A percentile compares a stretch with the other conserved stretches of the same genome.
Evolutionary conservation across 2,888 invertebrate species (phyloP).

Genomic region (Chaetogeoica ovagalla): DNA sequence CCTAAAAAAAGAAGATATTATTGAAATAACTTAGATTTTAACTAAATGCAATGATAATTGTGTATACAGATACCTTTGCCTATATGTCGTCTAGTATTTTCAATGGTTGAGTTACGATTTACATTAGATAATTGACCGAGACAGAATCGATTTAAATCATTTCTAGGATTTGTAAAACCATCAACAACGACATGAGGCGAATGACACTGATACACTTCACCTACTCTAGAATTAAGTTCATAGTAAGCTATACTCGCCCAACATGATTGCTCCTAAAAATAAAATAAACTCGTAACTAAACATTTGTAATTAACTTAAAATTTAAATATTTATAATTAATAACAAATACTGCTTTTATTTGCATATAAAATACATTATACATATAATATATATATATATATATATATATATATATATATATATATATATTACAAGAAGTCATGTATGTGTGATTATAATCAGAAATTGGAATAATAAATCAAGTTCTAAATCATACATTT

Average conservation of each 20-base stretch:
- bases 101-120: conserved; percentile 97
- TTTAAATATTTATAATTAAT: neutral
- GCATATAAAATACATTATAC: neutral
- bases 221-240: conserved; percentile 95
- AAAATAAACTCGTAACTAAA: neutral
- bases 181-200: conserved; percentile 93
- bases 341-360: neutral
- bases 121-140: conserved; percentile 97
- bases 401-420: too few relatives aligned
- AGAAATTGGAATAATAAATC: neutral
- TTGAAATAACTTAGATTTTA: neutral
- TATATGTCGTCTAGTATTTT: conserved; percentile 96
- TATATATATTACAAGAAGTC: too few relatives aligned
- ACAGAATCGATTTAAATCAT: conserved; percentile 94
- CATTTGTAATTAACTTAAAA: neutral
- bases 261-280: conserved; percentile 80
- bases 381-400: too few relatives aligned
- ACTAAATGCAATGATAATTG: neutral
- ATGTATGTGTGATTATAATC: neutral
- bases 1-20: conserved; percentile 59
- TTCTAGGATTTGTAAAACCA: conserved; percentile 97
- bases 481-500: neutral
- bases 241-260: conserved; percentile 99
- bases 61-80: conserved; percentile 73
- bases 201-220: conserved; percentile 92